Evolutionary conservation across 2,113 vertebrate species (phyloP).

Genomic region (Paedocypris sp.): DNA sequence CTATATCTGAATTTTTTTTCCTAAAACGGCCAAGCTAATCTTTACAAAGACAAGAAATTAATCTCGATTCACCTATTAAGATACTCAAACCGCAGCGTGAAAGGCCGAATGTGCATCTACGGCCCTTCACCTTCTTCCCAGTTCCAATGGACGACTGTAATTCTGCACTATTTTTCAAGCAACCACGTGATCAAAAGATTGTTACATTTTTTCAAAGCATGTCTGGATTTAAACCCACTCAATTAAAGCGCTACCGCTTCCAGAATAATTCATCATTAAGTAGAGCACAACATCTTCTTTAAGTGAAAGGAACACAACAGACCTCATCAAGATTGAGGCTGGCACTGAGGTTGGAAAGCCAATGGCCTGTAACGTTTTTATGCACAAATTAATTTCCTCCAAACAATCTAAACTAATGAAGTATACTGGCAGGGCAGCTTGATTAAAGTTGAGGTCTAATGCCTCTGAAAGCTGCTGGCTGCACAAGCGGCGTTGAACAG

Average conservation of each 20-base stretch:
- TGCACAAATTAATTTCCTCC: constrained; percentile 33
- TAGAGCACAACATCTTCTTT: constrained; percentile 21
- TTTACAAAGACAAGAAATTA: background rate
- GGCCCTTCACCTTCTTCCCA: background rate
- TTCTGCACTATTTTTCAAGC: background rate
- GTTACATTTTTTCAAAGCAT: constrained; percentile 35
- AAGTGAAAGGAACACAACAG: constrained; percentile 23
- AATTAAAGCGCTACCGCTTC: constrained; percentile 30
- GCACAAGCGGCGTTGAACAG: background rate
- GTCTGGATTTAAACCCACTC: constrained; percentile 24
- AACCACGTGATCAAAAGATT: background rate
- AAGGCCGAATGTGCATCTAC: constrained; percentile 19
- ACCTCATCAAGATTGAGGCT: constrained; percentile 14
- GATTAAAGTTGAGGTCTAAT: constrained; percentile 23
- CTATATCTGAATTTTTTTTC: too few relatives aligned
- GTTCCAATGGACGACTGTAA: background rate
- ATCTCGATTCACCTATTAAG: constrained; percentile 28
- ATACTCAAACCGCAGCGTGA: constrained; percentile 7
- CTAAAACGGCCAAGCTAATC: too few relatives aligned
- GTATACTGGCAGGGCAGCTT: constrained; percentile 4
- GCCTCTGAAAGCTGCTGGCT: background rate
- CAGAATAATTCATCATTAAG: constrained; percentile 25
- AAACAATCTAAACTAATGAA: constrained; percentile 31
- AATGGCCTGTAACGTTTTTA: constrained; percentile 26
- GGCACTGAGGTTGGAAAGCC: constrained; percentile 1